Evolutionary conservation across 1,140 invertebrate species (phyloP).

Genomic region (Drosophila tropicalis): DNA sequence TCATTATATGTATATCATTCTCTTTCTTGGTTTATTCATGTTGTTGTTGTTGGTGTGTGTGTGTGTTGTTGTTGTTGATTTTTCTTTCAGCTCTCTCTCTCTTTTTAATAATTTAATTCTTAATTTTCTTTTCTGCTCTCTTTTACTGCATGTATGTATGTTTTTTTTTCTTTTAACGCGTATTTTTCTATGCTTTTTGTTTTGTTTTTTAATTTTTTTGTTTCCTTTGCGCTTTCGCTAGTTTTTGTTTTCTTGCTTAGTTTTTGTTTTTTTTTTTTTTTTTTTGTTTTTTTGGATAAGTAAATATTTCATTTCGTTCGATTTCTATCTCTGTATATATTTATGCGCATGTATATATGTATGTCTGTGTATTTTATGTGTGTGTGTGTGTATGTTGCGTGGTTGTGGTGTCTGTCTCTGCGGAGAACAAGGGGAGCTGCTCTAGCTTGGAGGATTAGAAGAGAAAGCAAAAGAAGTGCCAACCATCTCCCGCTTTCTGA

Average conservation of each 20-base stretch:
- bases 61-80: background rate
- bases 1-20: too few species aligned
- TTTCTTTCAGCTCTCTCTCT: slow-evolving; percentile 14
- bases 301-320: slow-evolving; percentile 82
- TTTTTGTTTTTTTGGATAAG: slow-evolving; percentile 24
- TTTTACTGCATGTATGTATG: slow-evolving; percentile 3
- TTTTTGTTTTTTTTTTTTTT: background rate
- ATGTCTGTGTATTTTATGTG: slow-evolving; percentile 22
- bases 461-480: slow-evolving; percentile 7
- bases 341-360: slow-evolving; percentile 16
- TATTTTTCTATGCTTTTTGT: slow-evolving; percentile 26
- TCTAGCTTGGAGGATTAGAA: slow-evolving; percentile 8
- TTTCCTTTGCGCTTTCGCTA: slow-evolving; percentile 22
- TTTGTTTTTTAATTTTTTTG: slow-evolving; percentile 6
- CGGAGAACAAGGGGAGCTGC: slow-evolving; percentile 9
- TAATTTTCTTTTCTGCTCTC: slow-evolving; percentile 17
- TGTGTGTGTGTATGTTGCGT: slow-evolving; percentile 26
- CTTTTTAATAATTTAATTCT: slow-evolving; percentile 11
- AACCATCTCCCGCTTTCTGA: slow-evolving; percentile 1
- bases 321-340: slow-evolving; percentile 81
- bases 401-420: slow-evolving; percentile 17
- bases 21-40: background rate
- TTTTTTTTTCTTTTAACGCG: slow-evolving; percentile 31
- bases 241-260: slow-evolving; percentile 26
- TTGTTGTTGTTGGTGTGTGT: background rate